Evolutionary conservation across 2,888 invertebrate species (phyloP).

Genomic region (Mythimna lalbum): DNA sequence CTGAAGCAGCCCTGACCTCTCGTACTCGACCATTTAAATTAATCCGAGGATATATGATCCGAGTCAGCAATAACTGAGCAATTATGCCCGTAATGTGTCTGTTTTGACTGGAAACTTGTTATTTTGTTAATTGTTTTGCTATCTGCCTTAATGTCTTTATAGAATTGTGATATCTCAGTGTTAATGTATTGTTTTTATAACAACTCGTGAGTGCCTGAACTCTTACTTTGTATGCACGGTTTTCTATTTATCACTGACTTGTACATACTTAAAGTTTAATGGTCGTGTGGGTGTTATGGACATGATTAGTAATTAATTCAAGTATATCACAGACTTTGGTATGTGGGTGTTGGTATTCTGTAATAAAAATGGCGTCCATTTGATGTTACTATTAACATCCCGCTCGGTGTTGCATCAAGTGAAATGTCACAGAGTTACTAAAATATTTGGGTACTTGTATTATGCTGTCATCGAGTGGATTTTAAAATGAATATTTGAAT

Average conservation of each 20-base stretch:
- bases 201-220: conserved; percentile 64
- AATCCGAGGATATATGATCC: conserved; percentile 48
- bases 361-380: conserved; percentile 85
- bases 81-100: conserved; percentile 62
- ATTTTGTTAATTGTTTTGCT: conserved; percentile 70
- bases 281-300: conserved; percentile 72
- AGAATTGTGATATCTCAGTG: conserved; percentile 60
- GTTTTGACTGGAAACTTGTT: conserved; percentile 72
- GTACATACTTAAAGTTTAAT: conserved; percentile 64
- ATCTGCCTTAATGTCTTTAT: conserved; percentile 60
- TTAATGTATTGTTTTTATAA: conserved; percentile 65
- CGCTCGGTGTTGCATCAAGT: conserved; percentile 78
- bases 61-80: conserved; percentile 51
- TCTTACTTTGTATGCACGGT: conserved; percentile 62
- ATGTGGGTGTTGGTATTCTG: conserved; percentile 81
- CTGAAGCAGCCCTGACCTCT: conserved; percentile 45
- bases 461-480: background rate
- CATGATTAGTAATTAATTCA: conserved; percentile 81
- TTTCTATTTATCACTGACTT: conserved; percentile 55
- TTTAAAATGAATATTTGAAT: background rate
- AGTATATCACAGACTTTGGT: conserved; percentile 75
- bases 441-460: conserved; percentile 24
- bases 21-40: conserved; percentile 46
- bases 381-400: conserved; percentile 78
- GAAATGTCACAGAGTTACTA: conserved; percentile 69